Base-by-base conservation (phyloP, 35 echinoderm and acorn worm genomes). In the Chiridota heheva region DNA sequence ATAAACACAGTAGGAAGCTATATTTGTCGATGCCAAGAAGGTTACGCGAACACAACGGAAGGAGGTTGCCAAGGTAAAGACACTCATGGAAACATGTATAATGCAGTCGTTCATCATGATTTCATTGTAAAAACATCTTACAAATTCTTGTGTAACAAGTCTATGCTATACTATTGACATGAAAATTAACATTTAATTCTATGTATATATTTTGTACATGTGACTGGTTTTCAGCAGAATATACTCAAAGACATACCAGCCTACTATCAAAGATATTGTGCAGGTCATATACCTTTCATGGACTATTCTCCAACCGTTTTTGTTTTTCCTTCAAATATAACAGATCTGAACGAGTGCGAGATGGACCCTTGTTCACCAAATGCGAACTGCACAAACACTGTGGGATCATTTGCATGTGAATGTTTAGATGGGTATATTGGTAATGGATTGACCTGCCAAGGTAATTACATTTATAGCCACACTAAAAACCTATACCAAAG, bases 311-410 rank as follows among this genome's bases (percentile, higher is more conserved):
- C 5, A 5, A 69, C 5, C 65, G 41, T 69, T 32, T 18, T 13
- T 1, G 33, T 60, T 60, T 69, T 13, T 10, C 18, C 24, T 28
- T 47, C n/a, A n/a, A n/a, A n/a, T n/a, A n/a, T n/a, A n/a, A n/a
- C 63, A 96, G 92, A 96, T 86, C 38, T 96, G 2, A 80, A 96
- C 70, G 92, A 96, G 41, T 96, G 92, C 81, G n/a, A 34, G 32
- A 48, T 63, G 7, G 62, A 78, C 53, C 81, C 64, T 2, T 96
- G 92, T 58, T 84, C 88, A 15, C 57, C 44, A 2, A 79, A 81
- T 73, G 91, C 91, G 18, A 42, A 18, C 2, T 96, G 91, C 48
- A 71, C 26, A 5, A 89, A 96, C 55, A 73, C 55, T 35, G 64
- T 42, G 0, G 91, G 91, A 20, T 81, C 84, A 10, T 96, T 72